phyloP scores from a whole-genome alignment of 2,888 invertebrate species.

The Drosophila algonquin region DNA sequence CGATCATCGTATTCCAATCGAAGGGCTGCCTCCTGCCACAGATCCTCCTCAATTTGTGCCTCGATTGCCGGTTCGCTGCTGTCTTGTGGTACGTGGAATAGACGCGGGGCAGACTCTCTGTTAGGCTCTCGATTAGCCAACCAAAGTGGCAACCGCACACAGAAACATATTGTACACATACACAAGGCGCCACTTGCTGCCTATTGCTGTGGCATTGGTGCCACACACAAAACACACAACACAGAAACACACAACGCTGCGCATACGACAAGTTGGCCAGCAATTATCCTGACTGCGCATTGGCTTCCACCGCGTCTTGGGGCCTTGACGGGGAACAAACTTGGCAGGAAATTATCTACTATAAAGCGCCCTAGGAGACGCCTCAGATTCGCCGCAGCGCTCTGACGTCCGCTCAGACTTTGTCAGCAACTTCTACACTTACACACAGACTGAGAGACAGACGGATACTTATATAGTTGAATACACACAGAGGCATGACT shows the following conservation, averaged over 20 bases:
- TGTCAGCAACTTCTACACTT: conserved; percentile 62
- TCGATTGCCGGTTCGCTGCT: conserved; percentile 46
- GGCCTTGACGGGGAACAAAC: conserved; percentile 64
- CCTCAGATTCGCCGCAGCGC: conserved; percentile 73
- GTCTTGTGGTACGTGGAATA: conserved; percentile 69
- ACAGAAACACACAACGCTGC: conserved; percentile 45
- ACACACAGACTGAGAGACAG: conserved; percentile 25
- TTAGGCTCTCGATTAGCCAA: conserved; percentile 71
- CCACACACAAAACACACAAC: conserved; percentile 27
- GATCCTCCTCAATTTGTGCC: conserved; percentile 51
- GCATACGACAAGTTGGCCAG: conserved; percentile 69
- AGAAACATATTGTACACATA: conserved; percentile 20
- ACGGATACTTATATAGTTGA: conserved; percentile 64
- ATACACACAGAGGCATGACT: conserved; percentile 42
- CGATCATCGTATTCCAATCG: conserved; percentile 15
- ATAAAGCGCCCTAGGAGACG: conserved; percentile 38
- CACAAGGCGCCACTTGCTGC: conserved; percentile 41
- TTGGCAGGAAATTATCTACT: conserved; percentile 71
- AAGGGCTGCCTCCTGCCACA: conserved; percentile 33
- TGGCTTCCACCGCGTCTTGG: conserved; percentile 62
- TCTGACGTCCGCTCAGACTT: conserved; percentile 47
- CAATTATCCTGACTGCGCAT: conserved; percentile 63
- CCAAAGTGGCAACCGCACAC: conserved; percentile 53
- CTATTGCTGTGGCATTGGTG: conserved; percentile 72
- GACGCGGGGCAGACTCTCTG: conserved; percentile 40